Conservation (phyloP, 2,888 invertebrate species). For the Macrophya annulata region DNA sequence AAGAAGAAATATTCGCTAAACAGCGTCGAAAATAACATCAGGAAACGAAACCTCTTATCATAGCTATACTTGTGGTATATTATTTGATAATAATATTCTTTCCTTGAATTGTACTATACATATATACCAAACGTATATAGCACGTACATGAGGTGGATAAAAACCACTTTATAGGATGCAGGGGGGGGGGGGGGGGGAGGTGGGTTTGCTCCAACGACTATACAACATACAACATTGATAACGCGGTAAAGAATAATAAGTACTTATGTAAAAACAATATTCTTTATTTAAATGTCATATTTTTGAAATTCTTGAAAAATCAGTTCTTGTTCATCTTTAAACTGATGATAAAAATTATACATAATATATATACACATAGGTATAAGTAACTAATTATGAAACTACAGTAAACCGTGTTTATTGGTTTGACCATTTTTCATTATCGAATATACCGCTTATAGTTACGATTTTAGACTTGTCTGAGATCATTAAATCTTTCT, state of each 20-base stretch:
- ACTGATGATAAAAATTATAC: background rate
- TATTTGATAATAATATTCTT: background rate
- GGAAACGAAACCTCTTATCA: constrained; percentile 1
- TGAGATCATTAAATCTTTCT: background rate
- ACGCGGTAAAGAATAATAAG: no score
- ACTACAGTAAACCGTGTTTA: background rate
- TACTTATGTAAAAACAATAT: background rate
- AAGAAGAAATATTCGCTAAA: background rate
- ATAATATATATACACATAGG: background rate
- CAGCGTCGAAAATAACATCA: background rate
- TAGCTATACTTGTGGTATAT: background rate
- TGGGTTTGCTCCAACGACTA: no score
- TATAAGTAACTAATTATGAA: background rate
- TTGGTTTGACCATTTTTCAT: background rate
- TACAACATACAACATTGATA: no score
- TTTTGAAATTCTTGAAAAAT: background rate
- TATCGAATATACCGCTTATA: background rate
- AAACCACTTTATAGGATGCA: no score
- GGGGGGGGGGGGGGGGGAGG: no score
- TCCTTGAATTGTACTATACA: background rate
- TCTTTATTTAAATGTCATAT: background rate
- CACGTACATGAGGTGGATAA: no score
- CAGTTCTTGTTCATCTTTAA: background rate
- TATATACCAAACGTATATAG: background rate
- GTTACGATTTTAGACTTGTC: background rate